A percentile compares a stretch with the other conserved stretches of the same genome.
Evolutionary conservation across 2,797 vertebrate genomes (phyloP).

Genomic region (Acropternis orthonyx): DNA sequence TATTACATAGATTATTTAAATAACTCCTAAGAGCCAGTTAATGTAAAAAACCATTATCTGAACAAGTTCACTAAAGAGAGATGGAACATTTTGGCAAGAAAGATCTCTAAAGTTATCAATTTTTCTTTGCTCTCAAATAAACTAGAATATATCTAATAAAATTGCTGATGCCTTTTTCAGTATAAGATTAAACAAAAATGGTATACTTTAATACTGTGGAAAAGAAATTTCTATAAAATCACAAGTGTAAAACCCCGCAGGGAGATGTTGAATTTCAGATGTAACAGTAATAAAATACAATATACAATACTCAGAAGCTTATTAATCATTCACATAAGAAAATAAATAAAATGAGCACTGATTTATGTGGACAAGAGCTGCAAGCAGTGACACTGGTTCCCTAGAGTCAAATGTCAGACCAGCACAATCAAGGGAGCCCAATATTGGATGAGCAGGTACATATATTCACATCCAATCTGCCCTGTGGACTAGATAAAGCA

Average conservation of each 20-base stretch:
- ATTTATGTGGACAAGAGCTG: neutral
- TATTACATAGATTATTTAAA: neutral
- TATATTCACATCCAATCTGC: fast-evolving
- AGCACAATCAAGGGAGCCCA: neutral
- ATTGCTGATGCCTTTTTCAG: neutral
- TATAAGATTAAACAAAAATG: neutral
- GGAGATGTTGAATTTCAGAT: neutral
- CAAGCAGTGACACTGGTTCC: neutral
- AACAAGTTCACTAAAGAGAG: neutral
- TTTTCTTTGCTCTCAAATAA: neutral
- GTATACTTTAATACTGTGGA: neutral
- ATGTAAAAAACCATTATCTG: conserved; percentile 4
- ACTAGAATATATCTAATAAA: neutral
- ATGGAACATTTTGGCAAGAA: neutral
- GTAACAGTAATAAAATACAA: neutral
- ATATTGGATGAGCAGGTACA: neutral
- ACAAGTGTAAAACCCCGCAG: neutral
- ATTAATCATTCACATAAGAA: neutral
- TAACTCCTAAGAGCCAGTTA: neutral
- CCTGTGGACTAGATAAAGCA: neutral
- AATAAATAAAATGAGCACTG: neutral
- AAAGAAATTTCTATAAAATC: neutral
- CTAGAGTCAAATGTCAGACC: neutral
- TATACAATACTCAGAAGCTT: neutral
- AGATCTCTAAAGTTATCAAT: neutral